These are phyloP conservation scores for Sipunculus nudus DNA, from an alignment of 2,888 invertebrate species.

Conservation along the genomic window DNA sequence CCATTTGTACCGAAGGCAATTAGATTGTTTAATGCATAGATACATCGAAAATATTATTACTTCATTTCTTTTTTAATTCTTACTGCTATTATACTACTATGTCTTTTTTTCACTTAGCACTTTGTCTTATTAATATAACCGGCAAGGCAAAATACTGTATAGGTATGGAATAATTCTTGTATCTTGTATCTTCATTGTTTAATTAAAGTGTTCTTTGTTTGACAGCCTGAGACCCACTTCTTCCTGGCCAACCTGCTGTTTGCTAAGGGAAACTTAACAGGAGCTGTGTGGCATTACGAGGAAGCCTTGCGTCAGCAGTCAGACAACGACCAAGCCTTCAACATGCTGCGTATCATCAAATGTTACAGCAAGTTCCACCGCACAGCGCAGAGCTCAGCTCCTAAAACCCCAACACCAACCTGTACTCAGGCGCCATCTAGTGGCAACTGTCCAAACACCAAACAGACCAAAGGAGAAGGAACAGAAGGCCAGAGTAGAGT, in stretches of 20 bases:
- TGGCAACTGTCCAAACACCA: too few relatives aligned
- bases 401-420: too few relatives aligned
- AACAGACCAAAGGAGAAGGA: constrained; percentile 41
- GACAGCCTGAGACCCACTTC: constrained; percentile 78
- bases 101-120: too few relatives aligned
- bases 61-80: too few relatives aligned
- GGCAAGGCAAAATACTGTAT: too few relatives aligned
- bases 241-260: constrained; percentile 74
- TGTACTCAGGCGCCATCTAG: too few relatives aligned
- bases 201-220: constrained; percentile 17
- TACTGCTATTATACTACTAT: too few relatives aligned
- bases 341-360: constrained; percentile 57
- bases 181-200: background rate
- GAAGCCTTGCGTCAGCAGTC: constrained; percentile 59
- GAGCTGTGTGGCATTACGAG: constrained; percentile 62
- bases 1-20: too few relatives aligned
- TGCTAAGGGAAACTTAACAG: constrained; percentile 71
- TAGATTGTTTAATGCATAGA: too few relatives aligned
- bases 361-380: constrained; percentile 61
- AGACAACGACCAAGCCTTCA: constrained; percentile 50
- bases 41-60: too few relatives aligned
- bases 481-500: constrained; percentile 53
- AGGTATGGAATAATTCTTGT: constrained; percentile 1
- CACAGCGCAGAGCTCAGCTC: constrained; percentile 41
- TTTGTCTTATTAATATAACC: too few relatives aligned